Conservation (phyloP, 2,888 invertebrate genomes). For the Nezara viridula region DNA sequence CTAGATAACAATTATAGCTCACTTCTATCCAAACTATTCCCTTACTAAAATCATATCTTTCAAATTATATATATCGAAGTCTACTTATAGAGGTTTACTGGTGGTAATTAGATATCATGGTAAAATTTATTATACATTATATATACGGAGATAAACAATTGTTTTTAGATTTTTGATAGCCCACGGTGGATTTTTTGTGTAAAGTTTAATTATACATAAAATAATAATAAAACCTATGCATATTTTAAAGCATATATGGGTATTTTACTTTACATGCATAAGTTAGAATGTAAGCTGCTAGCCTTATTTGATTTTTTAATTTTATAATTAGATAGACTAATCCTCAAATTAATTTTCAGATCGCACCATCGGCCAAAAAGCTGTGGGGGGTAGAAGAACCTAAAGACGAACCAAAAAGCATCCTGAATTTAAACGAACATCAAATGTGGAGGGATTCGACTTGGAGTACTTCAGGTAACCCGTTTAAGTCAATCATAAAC, state of each 20-base stretch:
- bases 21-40: neutral
- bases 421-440: conserved; percentile 83
- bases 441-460: conserved; percentile 94
- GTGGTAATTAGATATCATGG: no score
- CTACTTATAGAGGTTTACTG: no score
- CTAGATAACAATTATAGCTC: neutral
- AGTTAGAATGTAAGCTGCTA: neutral
- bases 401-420: conserved; percentile 72
- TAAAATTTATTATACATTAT: no score
- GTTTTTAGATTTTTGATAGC: no score
- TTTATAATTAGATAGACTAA: neutral
- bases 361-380: conserved; percentile 94
- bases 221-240: no score
- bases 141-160: no score
- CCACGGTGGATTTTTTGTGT: no score
- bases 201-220: no score
- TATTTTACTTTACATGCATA: no score
- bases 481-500: neutral
- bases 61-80: no score
- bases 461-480: conserved; percentile 90
- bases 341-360: conserved; percentile 73
- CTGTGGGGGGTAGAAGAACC: conserved; percentile 81
- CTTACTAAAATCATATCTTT: neutral
- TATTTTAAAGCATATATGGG: no score
- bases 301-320: neutral